Base-by-base conservation (phyloP, 2,113 vertebrate genomes). In the Sinocyclocheilus anophthalmus region DNA sequence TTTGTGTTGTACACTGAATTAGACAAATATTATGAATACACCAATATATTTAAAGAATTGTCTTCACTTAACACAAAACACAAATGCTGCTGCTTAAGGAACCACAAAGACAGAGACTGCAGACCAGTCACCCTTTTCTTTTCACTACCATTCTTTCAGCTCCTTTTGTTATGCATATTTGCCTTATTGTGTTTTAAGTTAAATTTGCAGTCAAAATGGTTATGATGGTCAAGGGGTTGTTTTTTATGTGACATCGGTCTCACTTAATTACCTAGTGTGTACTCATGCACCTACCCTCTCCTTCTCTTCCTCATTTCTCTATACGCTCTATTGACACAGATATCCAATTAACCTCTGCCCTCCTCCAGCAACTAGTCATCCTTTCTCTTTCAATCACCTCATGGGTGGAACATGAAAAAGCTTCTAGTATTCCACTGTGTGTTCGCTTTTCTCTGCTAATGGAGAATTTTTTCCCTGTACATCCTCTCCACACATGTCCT, bases 321-420 rank as follows among this genome's bases (percentile, higher is more conserved):
- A 3, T 24, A 81, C 1, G 4, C 61, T 45, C 39, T 81, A 63
- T 81, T 59, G 55, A 45, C 24, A 77, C 22, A 61, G 39, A 65
- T 76, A 55, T 78, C 59, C 65, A 48, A 77, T 85, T 50, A 78
- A 77, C 42, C 57, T 50, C 59, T 79, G 24, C 37, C 67, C 53
- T 70, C 42, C 18, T 79, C 14, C 59, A 85, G 37, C 50, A 80
- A 59, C n/a, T 8, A 72, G 30, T 30, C 65, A 82, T 69, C 80
- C 63, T 70, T 69, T 82, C 45, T 77, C 24, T 33, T 55, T 77
- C 24, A 77, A 22, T 50, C 45, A 33, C 2, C 24, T 22, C 26
- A 70, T 16, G 7, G 39, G 16, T 48, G 72, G 72, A 48, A 75
- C 72, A 48, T 5, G 0, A 48, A 42, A 63, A 45, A 48, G 22